A percentile compares a stretch with the other conserved stretches of the same genome.
Evolutionary conservation across 2,888 invertebrate species (phyloP).

Genomic region (Drosophila kuntzei): DNA sequence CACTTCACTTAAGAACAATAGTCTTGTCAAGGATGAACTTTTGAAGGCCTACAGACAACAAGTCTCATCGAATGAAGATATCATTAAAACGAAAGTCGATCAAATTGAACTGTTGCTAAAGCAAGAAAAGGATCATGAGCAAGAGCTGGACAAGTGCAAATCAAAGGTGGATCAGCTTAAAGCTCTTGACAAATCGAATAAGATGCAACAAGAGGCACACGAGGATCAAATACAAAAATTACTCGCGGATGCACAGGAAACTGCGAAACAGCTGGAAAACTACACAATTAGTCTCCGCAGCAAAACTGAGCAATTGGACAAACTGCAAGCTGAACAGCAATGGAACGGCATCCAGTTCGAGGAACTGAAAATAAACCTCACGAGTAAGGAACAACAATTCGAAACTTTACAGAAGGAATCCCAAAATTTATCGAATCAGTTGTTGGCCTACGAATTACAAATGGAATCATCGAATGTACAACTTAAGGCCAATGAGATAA

Average conservation of each 20-base stretch:
- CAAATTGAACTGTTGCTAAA: constrained; percentile 11
- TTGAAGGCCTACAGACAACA: neutral
- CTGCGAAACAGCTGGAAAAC: neutral
- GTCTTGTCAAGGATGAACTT: constrained; percentile 15
- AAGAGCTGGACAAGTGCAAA: neutral
- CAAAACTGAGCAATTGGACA: neutral
- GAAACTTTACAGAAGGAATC: neutral
- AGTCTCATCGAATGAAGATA: neutral
- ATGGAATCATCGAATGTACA: neutral
- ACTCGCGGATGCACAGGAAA: neutral
- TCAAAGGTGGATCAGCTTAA: neutral
- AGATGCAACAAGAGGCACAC: neutral
- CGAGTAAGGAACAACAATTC: neutral
- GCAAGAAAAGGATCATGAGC: neutral
- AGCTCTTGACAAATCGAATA: neutral
- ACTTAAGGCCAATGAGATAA: neutral
- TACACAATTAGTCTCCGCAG: neutral
- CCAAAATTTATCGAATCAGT: neutral
- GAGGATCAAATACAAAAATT: neutral
- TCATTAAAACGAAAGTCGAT: constrained; percentile 1
- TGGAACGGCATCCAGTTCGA: neutral
- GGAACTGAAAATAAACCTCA: neutral
- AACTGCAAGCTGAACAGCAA: constrained; percentile 6
- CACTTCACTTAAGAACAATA: constrained; percentile 4
- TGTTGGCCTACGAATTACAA: neutral